Evolutionary conservation across 2,113 vertebrate species (phyloP), one percentile per base, ranked within the genome.

Genomic region (Osmerus mordax): DNA sequence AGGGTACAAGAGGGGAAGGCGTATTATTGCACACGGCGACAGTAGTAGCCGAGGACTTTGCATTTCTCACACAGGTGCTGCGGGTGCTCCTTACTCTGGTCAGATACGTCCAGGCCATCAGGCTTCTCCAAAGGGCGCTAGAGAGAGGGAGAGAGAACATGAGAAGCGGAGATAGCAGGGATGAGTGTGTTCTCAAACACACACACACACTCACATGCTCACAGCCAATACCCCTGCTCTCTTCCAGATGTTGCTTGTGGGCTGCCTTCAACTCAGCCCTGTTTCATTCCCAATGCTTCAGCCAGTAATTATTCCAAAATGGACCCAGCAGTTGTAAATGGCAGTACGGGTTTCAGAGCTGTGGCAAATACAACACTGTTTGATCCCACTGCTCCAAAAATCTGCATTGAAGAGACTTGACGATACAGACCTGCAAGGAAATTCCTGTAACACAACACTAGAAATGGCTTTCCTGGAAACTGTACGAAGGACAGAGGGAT

Each of bases 21-120:
- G 6, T 47, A 28, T 97, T 96, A 99, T 93, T 99, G 97, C 93
- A 99, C 97, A 0, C 97, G 96, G 70, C 97, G 97, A 91, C 97
- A 99, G 91, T 99, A 99, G 93, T 99, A 99, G 86, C 97, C 97
- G 84, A 99, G 91, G 80, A 99, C 97, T 92, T 99, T 99, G 88
- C 97, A 99, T 87, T 99, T 99, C 89, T 99, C 97, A 11, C 97
- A 99, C 83, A 99, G 93, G 79, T 99, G 97, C 84, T 99, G 97
- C 0, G 97, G 97, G 80, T 99, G 97, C 84, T 99, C 97, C 89
- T 99, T 99, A 84, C 97, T 99, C 94, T 99, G 97, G 91, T 99
- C 97, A 0, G 97, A 99, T 66, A 99, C 97, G 8, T 99, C 97
- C 90, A 99, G 93, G 82, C 97, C 97, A 0, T 99, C 97, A 0